Percentiles rank a stretch among this genome's conserved stretches.
These are phyloP conservation scores for Cactoblastis cactorum DNA, from an alignment of 2,888 invertebrate species.

Conservation along the genomic window DNA sequence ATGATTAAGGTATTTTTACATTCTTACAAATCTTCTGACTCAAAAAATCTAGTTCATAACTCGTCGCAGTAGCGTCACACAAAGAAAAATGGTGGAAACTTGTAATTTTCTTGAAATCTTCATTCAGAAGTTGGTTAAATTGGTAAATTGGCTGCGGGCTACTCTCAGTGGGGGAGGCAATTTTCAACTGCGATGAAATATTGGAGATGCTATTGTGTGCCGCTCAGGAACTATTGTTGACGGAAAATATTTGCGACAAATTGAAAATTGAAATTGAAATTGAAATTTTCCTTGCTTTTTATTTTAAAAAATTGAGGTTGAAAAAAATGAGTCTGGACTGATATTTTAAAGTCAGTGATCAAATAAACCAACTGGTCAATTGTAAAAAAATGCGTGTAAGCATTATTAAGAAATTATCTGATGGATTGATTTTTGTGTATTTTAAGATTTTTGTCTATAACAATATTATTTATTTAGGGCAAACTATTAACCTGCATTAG, in stretches of 20 bases:
- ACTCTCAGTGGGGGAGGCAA: conserved; percentile 11
- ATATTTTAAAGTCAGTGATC: too few relatives aligned
- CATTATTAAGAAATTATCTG: too few relatives aligned
- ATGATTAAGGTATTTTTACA: background rate
- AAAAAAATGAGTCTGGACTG: too few relatives aligned
- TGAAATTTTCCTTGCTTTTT: background rate
- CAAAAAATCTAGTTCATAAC: conserved; percentile 2
- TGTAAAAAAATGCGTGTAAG: too few relatives aligned
- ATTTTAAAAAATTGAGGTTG: background rate
- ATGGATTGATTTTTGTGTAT: too few relatives aligned
- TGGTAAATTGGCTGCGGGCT: conserved; percentile 19
- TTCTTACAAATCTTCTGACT: background rate
- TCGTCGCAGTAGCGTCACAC: background rate
- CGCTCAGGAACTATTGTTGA: background rate
- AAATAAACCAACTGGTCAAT: too few relatives aligned
- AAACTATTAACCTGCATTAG: too few relatives aligned
- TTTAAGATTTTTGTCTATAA: too few relatives aligned
- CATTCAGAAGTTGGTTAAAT: conserved; percentile 13
- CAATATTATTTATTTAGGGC: too few relatives aligned
- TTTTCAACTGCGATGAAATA: conserved; percentile 1
- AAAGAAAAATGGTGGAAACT: conserved; percentile 3
- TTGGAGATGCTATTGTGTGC: conserved; percentile 2
- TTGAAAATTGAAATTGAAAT: background rate
- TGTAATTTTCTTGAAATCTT: conserved; percentile 9
- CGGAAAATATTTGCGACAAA: conserved; percentile 2